phyloP scores from a whole-genome alignment of 2,888 invertebrate species.

The Disparrhopalites patrizii region DNA sequence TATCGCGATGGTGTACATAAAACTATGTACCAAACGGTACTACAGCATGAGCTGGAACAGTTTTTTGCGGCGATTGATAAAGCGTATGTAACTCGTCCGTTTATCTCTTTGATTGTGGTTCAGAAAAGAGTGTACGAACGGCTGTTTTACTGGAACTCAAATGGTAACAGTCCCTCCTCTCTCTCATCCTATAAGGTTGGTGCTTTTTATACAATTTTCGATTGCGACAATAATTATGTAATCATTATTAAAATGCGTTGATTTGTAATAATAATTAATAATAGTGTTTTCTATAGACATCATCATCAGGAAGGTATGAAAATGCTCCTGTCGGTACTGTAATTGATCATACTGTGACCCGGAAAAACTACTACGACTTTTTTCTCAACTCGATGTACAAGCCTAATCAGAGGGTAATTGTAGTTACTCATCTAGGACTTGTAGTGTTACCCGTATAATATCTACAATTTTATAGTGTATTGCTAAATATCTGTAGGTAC shows the following conservation, averaged over 20 bases:
- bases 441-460: background rate
- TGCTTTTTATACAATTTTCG: too few species aligned
- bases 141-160: too few species aligned
- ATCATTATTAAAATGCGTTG: too few species aligned
- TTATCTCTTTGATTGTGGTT: constrained; percentile 10
- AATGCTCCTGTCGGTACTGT: constrained; percentile 16
- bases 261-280: too few species aligned
- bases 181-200: too few species aligned
- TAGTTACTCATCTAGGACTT: background rate
- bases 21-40: background rate
- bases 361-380: constrained; percentile 16
- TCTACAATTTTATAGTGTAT: background rate
- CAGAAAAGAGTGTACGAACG: constrained; percentile 23
- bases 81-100: background rate
- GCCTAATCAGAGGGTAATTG: background rate
- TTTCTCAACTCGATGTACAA: constrained; percentile 14
- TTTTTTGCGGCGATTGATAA: constrained; percentile 2
- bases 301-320: too few species aligned
- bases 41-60: constrained; percentile 1
- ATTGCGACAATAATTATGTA: too few species aligned
- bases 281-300: too few species aligned
- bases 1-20: constrained; percentile 22
- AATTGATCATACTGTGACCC: constrained; percentile 11
- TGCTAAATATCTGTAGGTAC: too few species aligned
- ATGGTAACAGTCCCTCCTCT: too few species aligned